phyloP scores from a whole-genome alignment of 37 sponge, comb jelly and placozoan genomes.

The Mnemiopsis leidyi region DNA sequence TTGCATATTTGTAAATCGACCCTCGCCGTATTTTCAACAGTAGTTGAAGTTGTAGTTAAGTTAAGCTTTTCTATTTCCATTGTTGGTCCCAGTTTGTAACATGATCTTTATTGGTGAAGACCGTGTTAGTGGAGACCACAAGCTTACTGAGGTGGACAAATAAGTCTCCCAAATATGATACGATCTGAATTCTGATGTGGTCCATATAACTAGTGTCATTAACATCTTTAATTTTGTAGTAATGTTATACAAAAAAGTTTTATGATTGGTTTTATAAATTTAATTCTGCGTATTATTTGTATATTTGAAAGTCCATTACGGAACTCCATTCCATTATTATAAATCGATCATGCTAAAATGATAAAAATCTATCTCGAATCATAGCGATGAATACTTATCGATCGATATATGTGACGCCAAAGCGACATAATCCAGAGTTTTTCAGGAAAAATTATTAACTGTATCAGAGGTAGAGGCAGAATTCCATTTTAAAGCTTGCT shows the following conservation, averaged over 20 bases:
- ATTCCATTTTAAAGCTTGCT: not conserved
- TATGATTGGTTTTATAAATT: slow-evolving; percentile 43
- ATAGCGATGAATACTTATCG: not conserved
- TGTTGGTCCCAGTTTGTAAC: not conserved
- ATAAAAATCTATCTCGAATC: too few species aligned
- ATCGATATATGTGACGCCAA: not conserved
- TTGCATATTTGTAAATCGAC: too few species aligned
- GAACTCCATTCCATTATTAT: not conserved
- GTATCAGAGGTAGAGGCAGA: not conserved
- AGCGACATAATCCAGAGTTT: not conserved
- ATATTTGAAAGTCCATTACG: not conserved
- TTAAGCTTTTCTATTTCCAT: not conserved
- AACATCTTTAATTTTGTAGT: slow-evolving; percentile 22
- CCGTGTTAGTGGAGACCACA: too few species aligned
- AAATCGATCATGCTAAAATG: not conserved
- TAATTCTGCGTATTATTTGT: not conserved
- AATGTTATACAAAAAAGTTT: not conserved
- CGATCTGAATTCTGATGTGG: too few species aligned
- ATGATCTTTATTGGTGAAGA: too few species aligned
- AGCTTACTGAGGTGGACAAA: too few species aligned
- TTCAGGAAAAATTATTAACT: not conserved
- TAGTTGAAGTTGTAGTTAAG: too few species aligned
- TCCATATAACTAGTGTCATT: too few species aligned
- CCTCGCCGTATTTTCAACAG: too few species aligned
- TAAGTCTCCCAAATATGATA: too few species aligned